Percentiles rank a stretch among this genome's conserved stretches.
These are phyloP conservation scores for Panulirus ornatus DNA, from an alignment of 1,140 invertebrate species.

Conservation along the genomic window DNA sequence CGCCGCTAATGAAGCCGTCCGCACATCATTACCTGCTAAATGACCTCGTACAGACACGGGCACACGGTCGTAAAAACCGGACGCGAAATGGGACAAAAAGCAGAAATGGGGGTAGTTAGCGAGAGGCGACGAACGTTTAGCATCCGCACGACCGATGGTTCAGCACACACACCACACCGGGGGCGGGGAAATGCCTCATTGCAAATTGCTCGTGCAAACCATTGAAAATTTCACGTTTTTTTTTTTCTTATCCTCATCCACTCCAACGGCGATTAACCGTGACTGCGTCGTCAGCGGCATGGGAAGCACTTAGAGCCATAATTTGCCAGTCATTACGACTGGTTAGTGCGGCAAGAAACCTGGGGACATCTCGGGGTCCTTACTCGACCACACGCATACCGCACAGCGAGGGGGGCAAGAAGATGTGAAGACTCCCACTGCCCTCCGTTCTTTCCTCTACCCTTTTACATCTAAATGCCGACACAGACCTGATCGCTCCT, in stretches of 20 bases:
- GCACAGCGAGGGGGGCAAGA: no score
- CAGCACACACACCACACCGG: no score
- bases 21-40: constrained; percentile 38
- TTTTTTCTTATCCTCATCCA: no score
- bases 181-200: background rate
- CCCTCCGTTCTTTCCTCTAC: no score
- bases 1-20: constrained; percentile 38
- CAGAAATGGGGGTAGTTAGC: background rate
- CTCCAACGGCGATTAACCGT: background rate
- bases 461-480: no score
- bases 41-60: constrained; percentile 16
- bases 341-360: background rate
- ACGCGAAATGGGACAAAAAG: constrained; percentile 7
- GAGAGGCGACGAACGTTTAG: background rate
- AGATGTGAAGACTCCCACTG: no score
- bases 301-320: background rate
- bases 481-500: no score
- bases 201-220: background rate
- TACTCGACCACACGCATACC: no score
- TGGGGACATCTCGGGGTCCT: background rate
- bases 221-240: background rate
- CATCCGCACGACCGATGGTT: background rate
- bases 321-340: background rate
- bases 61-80: constrained; percentile 6
- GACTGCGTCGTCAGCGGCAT: background rate